These are phyloP conservation scores for Drosophila nigromelanica DNA, from an alignment of 1,140 invertebrate species.

Conservation along the genomic window DNA sequence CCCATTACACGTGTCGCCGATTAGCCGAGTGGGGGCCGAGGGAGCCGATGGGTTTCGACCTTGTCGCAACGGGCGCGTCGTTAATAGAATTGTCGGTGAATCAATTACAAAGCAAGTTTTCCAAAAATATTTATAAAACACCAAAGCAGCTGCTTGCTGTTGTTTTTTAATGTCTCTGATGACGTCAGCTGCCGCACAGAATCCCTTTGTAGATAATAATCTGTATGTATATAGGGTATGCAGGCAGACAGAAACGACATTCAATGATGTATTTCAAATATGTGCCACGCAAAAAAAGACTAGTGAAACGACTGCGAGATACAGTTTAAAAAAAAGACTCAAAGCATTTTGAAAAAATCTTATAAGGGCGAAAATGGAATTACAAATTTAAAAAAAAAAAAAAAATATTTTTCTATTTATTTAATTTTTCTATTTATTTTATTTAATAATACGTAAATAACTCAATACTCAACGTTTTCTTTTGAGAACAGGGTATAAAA, in stretches of 20 bases:
- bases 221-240: conserved; percentile 1
- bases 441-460: too few relatives aligned
- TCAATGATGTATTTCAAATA: conserved; percentile 46
- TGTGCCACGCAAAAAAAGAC: conserved; percentile 34
- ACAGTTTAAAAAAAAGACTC: too few relatives aligned
- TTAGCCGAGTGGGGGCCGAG: conserved; percentile 38
- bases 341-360: too few relatives aligned
- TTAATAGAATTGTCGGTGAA: conserved; percentile 51
- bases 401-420: too few relatives aligned
- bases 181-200: conserved; percentile 48
- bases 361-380: too few relatives aligned
- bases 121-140: conserved; percentile 33
- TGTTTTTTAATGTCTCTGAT: conserved; percentile 14
- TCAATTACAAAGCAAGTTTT: conserved; percentile 58
- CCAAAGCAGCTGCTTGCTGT: background rate
- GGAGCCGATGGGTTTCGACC: conserved; percentile 32
- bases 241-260: conserved; percentile 4
- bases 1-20: conserved; percentile 68
- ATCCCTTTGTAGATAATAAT: background rate
- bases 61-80: conserved; percentile 48
- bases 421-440: too few relatives aligned
- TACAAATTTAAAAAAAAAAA: too few relatives aligned
- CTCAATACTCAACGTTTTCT: too few relatives aligned
- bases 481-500: too few relatives aligned
- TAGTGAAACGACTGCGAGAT: background rate